Conservation (phyloP, 53 echinoderm and acorn worm genomes). For the Henricia sp. region DNA sequence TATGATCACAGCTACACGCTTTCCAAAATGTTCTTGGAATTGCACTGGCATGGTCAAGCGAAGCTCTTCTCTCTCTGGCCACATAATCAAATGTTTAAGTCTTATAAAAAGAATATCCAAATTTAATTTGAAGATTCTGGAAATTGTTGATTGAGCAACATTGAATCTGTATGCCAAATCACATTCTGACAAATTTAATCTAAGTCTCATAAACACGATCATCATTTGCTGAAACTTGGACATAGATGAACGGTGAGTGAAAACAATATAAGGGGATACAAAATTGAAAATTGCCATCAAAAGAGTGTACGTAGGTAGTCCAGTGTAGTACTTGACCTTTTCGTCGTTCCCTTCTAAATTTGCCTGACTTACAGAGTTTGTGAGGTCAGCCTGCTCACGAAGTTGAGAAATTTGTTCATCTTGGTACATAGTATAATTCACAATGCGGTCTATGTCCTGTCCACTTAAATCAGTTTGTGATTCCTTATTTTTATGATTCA, state of each 20-base stretch:
- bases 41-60: conserved; percentile 59
- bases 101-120: conserved; percentile 14
- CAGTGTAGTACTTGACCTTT: conserved; percentile 55
- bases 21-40: conserved; percentile 46
- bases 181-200: conserved; percentile 48
- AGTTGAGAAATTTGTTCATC: conserved; percentile 26
- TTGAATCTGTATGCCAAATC: conserved; percentile 51
- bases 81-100: conserved; percentile 38
- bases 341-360: conserved; percentile 24
- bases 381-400: conserved; percentile 3
- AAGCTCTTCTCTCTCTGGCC: conserved; percentile 59
- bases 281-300: conserved; percentile 37
- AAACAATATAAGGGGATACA: conserved; percentile 19
- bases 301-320: conserved; percentile 25
- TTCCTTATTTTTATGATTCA: neutral
- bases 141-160: conserved; percentile 45
- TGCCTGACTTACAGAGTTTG: conserved; percentile 4
- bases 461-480: conserved; percentile 17
- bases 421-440: neutral
- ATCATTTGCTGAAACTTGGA: conserved; percentile 57
- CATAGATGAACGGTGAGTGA: conserved; percentile 37
- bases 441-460: neutral
- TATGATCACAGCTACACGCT: conserved; percentile 53
- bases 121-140: conserved; percentile 26
- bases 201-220: conserved; percentile 48